phyloP scores from a whole-genome alignment of 64 coral and sea anemone genomes.

The Porites lutea region DNA sequence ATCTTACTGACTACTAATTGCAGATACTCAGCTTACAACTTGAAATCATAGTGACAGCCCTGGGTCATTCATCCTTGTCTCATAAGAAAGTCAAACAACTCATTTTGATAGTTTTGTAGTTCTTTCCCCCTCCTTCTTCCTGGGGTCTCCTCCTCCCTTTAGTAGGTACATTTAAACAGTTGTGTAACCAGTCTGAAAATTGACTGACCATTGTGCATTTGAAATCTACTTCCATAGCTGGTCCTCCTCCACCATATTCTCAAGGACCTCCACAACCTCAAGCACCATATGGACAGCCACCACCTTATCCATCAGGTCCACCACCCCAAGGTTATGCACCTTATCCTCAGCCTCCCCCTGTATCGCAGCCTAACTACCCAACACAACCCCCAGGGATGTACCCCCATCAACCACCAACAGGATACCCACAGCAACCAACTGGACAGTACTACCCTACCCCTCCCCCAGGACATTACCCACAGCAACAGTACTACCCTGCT shows the following conservation, averaged over 20 bases:
- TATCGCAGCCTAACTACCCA: conserved; percentile 74
- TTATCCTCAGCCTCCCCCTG: conserved; percentile 41
- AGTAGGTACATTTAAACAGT: too few relatives aligned
- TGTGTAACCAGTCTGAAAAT: too few relatives aligned
- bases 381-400: conserved; percentile 27
- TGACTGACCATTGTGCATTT: background rate
- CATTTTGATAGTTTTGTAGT: too few relatives aligned
- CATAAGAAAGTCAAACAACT: too few relatives aligned
- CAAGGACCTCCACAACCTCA: conserved; percentile 37
- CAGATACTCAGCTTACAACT: too few relatives aligned
- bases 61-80: too few relatives aligned
- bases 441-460: conserved; percentile 55
- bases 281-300: conserved; percentile 49
- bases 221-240: conserved; percentile 15
- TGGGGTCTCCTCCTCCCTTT: too few relatives aligned
- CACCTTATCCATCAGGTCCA: conserved; percentile 72
- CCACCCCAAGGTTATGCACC: conserved; percentile 52
- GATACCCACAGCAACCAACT: conserved; percentile 41
- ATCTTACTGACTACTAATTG: too few relatives aligned
- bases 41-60: too few relatives aligned
- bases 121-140: too few relatives aligned
- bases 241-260: conserved; percentile 63
- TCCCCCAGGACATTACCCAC: conserved; percentile 80
- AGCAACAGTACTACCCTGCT: conserved; percentile 71
- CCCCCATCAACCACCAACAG: conserved; percentile 54